Base-by-base conservation (phyloP, 2,797 vertebrate species). In the Gallinago nigripennis region DNA sequence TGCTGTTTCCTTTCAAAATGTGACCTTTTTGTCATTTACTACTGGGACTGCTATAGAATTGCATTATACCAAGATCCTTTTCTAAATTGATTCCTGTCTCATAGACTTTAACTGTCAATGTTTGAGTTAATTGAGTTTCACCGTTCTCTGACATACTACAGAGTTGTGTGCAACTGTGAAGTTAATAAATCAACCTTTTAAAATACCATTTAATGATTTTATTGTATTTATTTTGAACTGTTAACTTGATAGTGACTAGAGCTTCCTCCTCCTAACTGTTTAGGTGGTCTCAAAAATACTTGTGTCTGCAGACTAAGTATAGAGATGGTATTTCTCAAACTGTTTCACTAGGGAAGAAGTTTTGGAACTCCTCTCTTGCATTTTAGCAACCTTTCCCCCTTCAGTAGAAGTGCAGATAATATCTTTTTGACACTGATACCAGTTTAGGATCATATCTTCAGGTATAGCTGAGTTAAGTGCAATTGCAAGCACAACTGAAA, bases 1-100 rank as follows among this genome's bases (percentile, higher is more conserved):
- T 98, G 96, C 96, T 97, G 92, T 97, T 98, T 97, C 97, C 86
- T 97, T 97, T 97, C 91, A 97, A 95, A 96, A 96, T 97, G 60
- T 97, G 96, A 97, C 96, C 94, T 97, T 95, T 88, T 72, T 82
- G 88, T 91, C 85, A 72, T 87, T 96, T 97, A 83, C 82, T 85
- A 61, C 89, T 65, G 78, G 86, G 94, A 68, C 81, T 96, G 65
- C 57, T 96, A 78, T 39, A 94, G 63, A 95, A 89, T 56, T 97
- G 91, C 82, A 58, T 63, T 90, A 77, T 83, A 81, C 48, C 70
- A 58, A 41, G 28, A 65, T 91, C 37, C n/a, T 66, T 96, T 92
- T 92, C 79, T 80, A 71, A 95, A 94, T 72, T 68, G 75, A 70
- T 89, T 94, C 82, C 73, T 75, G 30, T 88, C 46, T 93, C 77